These are phyloP conservation scores for Alligator mississippiensis DNA, from an alignment of 2,113 vertebrate species.

Conservation along the genomic window DNA sequence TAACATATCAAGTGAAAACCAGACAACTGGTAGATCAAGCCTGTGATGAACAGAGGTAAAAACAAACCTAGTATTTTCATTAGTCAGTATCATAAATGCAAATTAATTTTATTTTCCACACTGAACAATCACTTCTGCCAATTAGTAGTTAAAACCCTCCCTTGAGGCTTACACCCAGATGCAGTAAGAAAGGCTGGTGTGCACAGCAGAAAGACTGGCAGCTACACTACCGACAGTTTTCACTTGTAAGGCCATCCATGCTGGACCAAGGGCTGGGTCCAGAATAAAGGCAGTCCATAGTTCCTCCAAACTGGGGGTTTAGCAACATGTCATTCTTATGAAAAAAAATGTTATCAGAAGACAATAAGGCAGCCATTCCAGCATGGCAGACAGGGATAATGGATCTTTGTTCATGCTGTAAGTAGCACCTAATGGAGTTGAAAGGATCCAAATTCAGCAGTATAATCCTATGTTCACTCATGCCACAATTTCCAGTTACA, in stretches of 20 bases:
- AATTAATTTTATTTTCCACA: not conserved
- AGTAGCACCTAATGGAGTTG: not conserved
- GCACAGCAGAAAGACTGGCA: not conserved
- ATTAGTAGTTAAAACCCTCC: not conserved
- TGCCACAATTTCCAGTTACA: not conserved
- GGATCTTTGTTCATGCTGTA: not conserved
- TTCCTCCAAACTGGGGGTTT: not conserved
- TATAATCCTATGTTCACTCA: not conserved
- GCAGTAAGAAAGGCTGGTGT: not conserved
- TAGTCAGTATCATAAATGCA: no score
- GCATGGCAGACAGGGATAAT: not conserved
- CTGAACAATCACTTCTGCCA: not conserved
- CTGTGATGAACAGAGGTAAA: not conserved
- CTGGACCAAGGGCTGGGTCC: not conserved
- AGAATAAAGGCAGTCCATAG: not conserved
- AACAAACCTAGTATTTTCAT: no score
- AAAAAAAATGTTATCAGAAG: not conserved
- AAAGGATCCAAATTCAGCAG: not conserved
- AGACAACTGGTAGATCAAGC: not conserved
- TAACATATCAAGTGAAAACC: not conserved
- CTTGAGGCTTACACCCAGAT: not conserved
- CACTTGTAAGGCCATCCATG: not conserved
- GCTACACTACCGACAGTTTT: not conserved
- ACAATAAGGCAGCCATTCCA: not conserved
- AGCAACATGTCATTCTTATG: not conserved